Base-by-base conservation (phyloP, 2,888 invertebrate genomes). In the Pecten maximus region DNA sequence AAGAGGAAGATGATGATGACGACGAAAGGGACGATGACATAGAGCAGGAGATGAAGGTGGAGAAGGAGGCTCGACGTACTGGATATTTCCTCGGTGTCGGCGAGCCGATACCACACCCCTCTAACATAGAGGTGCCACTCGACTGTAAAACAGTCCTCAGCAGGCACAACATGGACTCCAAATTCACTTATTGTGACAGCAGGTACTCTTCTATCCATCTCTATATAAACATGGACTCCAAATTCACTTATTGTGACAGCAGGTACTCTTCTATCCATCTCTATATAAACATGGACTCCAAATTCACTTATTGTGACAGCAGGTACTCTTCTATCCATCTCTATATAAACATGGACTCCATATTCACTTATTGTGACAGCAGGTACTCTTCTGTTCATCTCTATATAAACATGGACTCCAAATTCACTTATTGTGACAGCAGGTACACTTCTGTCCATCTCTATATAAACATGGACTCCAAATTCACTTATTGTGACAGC, bases 161-260 rank as follows among this genome's bases (percentile, higher is more conserved):
- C 35, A 98, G 98, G 96, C 99, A 99, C 97, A 98, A 98, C 95
- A 97, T 99, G 96, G 98, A 99, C 96, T 99, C 99, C 99, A 99
- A 98, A 96, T 99, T 99, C 96, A 98, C 98, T 40, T 98, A 98
- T 96, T 98, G 98, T 91, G 99, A 99, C 97, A 99, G 99, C 94
- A 98, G 98, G 99, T 99, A 97, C 98, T 88, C 19, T 60, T 28
- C 87, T 35, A 35, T 88, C 12, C n/a, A 88, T 88, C 40, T 10
- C 19, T 10, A 88, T 28, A 19, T n/a, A 35, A 98, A 98, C 95
- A 97, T 99, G 96, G 98, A 99, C 96, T 99, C 99, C 99, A 99
- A 98, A 96, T 99, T 99, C 96, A 98, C 98, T 40, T 98, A 98
- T 96, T 98, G 98, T 91, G 99, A 99, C 97, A 99, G 99, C 94